These are phyloP conservation scores for Matsumyia berberina DNA, from an alignment of 2,888 invertebrate species.

Conservation along the genomic window DNA sequence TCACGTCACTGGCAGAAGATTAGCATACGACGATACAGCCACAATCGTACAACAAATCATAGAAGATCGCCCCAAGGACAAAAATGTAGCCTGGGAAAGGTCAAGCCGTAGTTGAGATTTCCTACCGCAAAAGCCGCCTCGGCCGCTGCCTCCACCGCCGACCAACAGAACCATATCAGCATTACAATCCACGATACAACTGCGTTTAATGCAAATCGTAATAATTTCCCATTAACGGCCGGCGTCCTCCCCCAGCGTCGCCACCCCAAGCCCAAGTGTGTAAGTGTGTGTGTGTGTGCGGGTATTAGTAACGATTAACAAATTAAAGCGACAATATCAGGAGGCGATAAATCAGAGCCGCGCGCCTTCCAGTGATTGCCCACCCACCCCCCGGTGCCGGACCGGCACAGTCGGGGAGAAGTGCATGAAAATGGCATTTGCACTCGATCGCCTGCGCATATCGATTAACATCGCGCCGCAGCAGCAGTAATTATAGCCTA, in stretches of 20 bases:
- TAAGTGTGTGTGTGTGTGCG: slow-evolving; percentile 29
- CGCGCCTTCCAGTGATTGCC: slow-evolving; percentile 58
- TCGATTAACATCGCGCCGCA: slow-evolving; percentile 62
- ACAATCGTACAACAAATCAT: slow-evolving; percentile 62
- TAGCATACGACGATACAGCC: slow-evolving; percentile 32
- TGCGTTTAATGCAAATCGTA: slow-evolving; percentile 64
- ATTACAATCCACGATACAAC: slow-evolving; percentile 40
- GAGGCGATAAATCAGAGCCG: slow-evolving; percentile 72
- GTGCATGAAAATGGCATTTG: slow-evolving; percentile 69
- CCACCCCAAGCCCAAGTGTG: neutral
- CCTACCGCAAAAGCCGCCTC: slow-evolving; percentile 49
- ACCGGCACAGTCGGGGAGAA: slow-evolving; percentile 5
- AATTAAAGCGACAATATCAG: slow-evolving; percentile 71
- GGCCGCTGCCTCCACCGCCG: neutral
- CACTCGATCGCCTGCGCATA: slow-evolving; percentile 65
- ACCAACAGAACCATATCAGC: slow-evolving; percentile 45
- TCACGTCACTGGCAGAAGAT: slow-evolving; percentile 60
- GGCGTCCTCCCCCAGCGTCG: slow-evolving; percentile 13
- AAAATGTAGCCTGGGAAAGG: slow-evolving; percentile 71
- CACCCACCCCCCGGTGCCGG: slow-evolving; percentile 7
- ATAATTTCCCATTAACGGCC: slow-evolving; percentile 60
- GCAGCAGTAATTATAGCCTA: slow-evolving; percentile 61
- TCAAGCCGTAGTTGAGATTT: slow-evolving; percentile 48
- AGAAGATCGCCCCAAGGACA: slow-evolving; percentile 71
- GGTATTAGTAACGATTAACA: slow-evolving; percentile 60